Evolutionary conservation across 2,113 vertebrate genomes (phyloP).

Genomic region (Erythrolamprus reginae): DNA sequence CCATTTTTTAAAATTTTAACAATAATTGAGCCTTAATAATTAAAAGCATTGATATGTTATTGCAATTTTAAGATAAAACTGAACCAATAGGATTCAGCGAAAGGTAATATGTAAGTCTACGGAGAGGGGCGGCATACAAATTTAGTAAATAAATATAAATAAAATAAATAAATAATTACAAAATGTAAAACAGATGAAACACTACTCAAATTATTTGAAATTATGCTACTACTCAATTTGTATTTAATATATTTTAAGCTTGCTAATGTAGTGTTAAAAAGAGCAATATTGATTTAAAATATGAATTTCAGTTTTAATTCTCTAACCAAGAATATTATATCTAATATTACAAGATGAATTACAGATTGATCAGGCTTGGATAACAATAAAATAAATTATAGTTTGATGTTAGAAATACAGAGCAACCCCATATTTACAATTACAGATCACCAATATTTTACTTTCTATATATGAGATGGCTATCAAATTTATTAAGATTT

Average conservation of each 20-base stretch:
- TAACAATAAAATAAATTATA: background rate
- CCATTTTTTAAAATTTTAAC: too few relatives aligned
- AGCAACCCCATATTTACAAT: background rate
- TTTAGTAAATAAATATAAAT: too few relatives aligned
- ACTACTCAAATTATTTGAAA: background rate
- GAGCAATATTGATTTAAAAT: background rate
- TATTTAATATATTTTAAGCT: background rate
- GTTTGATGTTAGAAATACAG: background rate
- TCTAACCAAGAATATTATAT: background rate
- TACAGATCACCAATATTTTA: background rate
- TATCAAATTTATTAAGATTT: background rate
- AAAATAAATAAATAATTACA: too few relatives aligned
- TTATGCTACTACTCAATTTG: background rate
- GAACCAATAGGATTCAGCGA: background rate
- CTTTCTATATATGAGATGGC: background rate
- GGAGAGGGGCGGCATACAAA: too few relatives aligned
- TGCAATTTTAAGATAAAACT: background rate
- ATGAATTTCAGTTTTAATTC: background rate
- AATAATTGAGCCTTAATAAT: background rate
- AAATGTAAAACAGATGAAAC: background rate
- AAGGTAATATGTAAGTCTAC: too few relatives aligned
- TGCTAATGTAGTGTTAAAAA: background rate
- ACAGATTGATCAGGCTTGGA: background rate
- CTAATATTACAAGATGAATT: background rate
- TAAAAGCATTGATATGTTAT: background rate